Conservation (phyloP, 2,888 invertebrate genomes). For the Autographa gamma region DNA sequence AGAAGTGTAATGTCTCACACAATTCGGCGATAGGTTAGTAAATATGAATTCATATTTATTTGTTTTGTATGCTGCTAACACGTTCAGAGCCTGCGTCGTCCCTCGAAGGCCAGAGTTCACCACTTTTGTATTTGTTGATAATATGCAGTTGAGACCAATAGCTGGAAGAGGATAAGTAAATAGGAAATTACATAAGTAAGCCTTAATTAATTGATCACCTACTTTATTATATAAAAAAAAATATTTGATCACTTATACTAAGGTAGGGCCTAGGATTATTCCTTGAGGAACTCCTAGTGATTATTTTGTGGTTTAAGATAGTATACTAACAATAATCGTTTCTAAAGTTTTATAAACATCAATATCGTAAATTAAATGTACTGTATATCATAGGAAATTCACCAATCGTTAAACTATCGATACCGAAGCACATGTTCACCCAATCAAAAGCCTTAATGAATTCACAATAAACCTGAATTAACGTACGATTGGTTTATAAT, state of each 20-base stretch:
- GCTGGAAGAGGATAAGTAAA: conserved; percentile 88
- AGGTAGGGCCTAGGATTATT: background rate
- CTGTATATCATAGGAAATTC: background rate
- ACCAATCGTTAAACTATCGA: background rate
- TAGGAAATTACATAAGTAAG: background rate
- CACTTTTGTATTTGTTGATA: conserved; percentile 94
- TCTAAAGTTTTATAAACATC: background rate
- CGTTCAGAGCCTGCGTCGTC: conserved; percentile 94
- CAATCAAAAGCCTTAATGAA: background rate
- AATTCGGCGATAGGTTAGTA: conserved; percentile 96
- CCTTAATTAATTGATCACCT: too few relatives aligned
- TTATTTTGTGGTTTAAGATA: background rate
- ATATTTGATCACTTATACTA: too few relatives aligned
- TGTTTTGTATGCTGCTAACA: conserved; percentile 94
- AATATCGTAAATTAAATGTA: background rate
- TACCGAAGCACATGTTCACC: background rate
- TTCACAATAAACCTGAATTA: conserved; percentile 4
- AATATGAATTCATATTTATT: conserved; percentile 99
- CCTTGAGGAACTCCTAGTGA: background rate
- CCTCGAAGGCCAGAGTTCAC: conserved; percentile 96
- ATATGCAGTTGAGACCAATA: conserved; percentile 95
- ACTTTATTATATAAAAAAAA: background rate
- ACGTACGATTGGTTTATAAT: conserved; percentile 4
- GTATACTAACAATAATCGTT: background rate
- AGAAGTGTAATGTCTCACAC: conserved; percentile 95